A percentile compares a stretch with the other conserved stretches of the same genome.
Evolutionary conservation across 2,797 vertebrate genomes (phyloP).

Genomic region (Streptopelia turtur): DNA sequence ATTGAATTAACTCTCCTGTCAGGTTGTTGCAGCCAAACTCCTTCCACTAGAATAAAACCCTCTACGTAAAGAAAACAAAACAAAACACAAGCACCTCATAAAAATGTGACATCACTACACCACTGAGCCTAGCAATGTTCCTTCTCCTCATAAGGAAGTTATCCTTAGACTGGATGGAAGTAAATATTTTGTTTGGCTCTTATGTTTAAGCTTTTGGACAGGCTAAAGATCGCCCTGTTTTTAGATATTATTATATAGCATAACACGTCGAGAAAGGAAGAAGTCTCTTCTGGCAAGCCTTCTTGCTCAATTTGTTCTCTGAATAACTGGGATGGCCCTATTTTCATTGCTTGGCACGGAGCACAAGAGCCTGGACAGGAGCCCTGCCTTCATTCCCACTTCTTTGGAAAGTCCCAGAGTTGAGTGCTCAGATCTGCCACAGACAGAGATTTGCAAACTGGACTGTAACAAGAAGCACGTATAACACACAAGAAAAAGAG

Average conservation of each 20-base stretch:
- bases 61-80: neutral
- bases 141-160: constrained; percentile 50
- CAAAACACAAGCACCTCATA: neutral
- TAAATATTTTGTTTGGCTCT: constrained; percentile 56
- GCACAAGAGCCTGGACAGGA: neutral
- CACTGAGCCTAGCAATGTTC: neutral
- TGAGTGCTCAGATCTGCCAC: neutral
- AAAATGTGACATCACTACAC: constrained; percentile 7
- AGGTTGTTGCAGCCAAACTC: neutral
- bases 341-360: neutral
- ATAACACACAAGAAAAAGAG: neutral
- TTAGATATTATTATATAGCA: constrained; percentile 27
- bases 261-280: fast-evolving
- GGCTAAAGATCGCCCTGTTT: neutral
- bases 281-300: neutral
- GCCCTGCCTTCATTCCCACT: constrained; percentile 1
- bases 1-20: neutral
- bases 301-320: constrained; percentile 5
- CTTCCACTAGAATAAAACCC: neutral
- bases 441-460: neutral
- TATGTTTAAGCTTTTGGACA: neutral
- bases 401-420: neutral
- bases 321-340: neutral
- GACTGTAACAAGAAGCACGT: neutral
- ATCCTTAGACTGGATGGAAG: neutral